phyloP scores from a whole-genome alignment of 1,140 invertebrate genomes.

The Drosophila repletoides region DNA sequence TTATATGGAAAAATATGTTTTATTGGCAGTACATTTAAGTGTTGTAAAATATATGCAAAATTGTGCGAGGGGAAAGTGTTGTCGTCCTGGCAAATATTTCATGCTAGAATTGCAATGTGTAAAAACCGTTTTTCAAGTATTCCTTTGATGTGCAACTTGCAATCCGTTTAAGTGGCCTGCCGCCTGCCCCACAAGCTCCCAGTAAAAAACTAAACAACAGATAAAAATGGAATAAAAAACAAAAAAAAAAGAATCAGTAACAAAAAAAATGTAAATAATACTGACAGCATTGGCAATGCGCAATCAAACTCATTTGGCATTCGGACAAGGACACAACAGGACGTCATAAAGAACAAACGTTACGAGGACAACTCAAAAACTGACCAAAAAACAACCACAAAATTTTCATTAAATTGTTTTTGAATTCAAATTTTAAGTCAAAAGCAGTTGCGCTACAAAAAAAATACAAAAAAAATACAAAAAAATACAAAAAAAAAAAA shows the following conservation, averaged over 20 bases:
- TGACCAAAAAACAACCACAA: not conserved
- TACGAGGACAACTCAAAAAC: not conserved
- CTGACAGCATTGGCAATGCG: constrained; percentile 32
- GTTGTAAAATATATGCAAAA: too few species aligned
- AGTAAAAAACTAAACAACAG: constrained; percentile 4
- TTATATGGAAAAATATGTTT: too few species aligned
- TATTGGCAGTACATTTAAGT: too few species aligned
- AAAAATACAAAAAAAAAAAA: not conserved
- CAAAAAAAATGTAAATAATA: not conserved
- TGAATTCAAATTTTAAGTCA: not conserved
- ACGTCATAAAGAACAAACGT: constrained; percentile 2
- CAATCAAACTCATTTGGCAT: constrained; percentile 54
- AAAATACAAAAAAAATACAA: too few species aligned
- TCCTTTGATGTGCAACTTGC: constrained; percentile 3
- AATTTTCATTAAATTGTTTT: constrained; percentile 25
- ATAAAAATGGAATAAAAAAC: not conserved
- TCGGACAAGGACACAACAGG: constrained; percentile 29
- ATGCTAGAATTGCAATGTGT: too few species aligned
- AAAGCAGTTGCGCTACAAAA: constrained; percentile 3
- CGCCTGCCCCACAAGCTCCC: constrained; percentile 43
- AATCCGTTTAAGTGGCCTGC: constrained; percentile 51
- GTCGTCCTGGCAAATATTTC: too few species aligned
- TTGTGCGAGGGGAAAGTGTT: too few species aligned
- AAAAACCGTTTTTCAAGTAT: constrained; percentile 1
- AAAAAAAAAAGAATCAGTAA: not conserved